Base-by-base conservation (phyloP, 2,797 vertebrate species). In the Eidolon dupreanum region DNA sequence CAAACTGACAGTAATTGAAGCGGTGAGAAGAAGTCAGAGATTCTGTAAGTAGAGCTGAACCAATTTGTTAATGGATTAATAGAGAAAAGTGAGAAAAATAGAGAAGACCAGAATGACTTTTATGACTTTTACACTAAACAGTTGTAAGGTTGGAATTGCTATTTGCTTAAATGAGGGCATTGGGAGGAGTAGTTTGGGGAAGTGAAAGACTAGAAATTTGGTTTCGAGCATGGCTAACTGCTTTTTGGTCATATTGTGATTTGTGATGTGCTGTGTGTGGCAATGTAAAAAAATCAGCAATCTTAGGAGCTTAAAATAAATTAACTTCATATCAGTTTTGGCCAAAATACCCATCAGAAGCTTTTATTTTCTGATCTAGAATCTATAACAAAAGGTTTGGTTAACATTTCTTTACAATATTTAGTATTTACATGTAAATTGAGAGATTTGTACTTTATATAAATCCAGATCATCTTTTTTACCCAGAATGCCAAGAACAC, bases 331-430 rank as follows among this genome's bases (percentile, higher is more conserved):
- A 22, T 90, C 28, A n/a, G 9, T 88, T 92, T 77, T 74, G 13
- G 22, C n/a, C 66, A 94, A 75, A 89, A 89, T 10, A 86, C 2
- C 6, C 19, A 63, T 61, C 8, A 96, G 55, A 86, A 75, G 24
- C 4, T 77, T 93, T 57, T 81, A 36, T 71, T 92, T 75, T 90
- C 46, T 59, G 2, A 36, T 41, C 16, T 66, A 51, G 61, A 94
- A 57, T 90, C 31, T 73, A 0, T 55, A 82, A 61, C 38, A 86
- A 94, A 94, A 8, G 13, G 88, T 57, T 95, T 94, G 43, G 6
- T 36, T 71, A 96, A n/a, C 33, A 41, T 26, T 78, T 97, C 66
- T 89, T 93, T 53, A 88, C 3, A 88, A 28, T 85, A 59, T 66
- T 85, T 86, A 79, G 7, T 87, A 53, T 84, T 88, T 88, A 92